These are phyloP conservation scores for Henricia sp. DNA, from an alignment of 53 echinoderm and acorn worm genomes.

Conservation along the genomic window DNA sequence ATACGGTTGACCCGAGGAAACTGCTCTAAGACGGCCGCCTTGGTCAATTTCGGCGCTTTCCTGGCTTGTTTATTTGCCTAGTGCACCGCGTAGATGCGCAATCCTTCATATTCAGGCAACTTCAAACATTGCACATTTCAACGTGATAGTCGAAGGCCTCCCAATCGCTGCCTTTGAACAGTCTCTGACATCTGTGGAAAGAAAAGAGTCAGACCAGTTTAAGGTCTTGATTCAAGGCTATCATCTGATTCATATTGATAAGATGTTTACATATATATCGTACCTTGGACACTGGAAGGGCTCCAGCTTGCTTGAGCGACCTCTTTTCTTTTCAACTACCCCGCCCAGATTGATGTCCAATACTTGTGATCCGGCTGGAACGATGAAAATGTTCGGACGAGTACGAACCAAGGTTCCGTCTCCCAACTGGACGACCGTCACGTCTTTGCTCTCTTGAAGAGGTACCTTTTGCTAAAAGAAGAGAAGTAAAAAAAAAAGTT, in stretches of 20 bases:
- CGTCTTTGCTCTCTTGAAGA: not conserved
- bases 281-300: constrained; percentile 44
- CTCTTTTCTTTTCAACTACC: not conserved
- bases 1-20: too few species aligned
- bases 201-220: not conserved
- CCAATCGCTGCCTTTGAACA: constrained; percentile 37
- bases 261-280: not conserved
- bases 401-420: not conserved
- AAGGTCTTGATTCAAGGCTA: not conserved
- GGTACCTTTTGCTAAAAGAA: too few species aligned
- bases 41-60: too few species aligned
- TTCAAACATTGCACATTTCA: not conserved
- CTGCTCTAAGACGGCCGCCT: too few species aligned
- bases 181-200: constrained; percentile 25
- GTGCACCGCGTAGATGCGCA: too few species aligned
- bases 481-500: too few species aligned
- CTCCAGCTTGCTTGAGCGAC: not conserved
- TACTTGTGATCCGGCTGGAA: constrained; percentile 1
- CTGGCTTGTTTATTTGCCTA: too few species aligned
- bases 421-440: not conserved
- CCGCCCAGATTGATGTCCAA: constrained; percentile 7
- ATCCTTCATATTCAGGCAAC: too few species aligned
- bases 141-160: constrained; percentile 32
- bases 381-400: not conserved
- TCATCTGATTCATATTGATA: not conserved